These are phyloP conservation scores for Perdita meconis DNA, from an alignment of 2,888 invertebrate genomes.

Conservation along the genomic window DNA sequence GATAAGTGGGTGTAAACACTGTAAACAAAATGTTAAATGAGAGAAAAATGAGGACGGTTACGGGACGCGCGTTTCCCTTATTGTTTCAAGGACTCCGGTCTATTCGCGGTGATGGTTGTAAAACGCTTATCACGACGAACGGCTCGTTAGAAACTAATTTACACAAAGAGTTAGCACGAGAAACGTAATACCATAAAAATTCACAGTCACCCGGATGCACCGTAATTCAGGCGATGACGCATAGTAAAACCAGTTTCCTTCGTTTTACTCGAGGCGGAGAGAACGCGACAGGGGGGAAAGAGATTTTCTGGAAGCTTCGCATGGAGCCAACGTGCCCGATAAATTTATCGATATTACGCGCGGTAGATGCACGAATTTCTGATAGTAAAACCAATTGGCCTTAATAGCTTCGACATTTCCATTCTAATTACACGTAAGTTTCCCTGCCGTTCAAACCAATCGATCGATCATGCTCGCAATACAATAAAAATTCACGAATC, in stretches of 20 bases:
- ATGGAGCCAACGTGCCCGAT: slow-evolving; percentile 32
- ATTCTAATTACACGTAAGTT: too few relatives aligned
- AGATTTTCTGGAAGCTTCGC: slow-evolving; percentile 48
- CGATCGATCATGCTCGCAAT: too few relatives aligned
- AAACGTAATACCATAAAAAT: slow-evolving; percentile 50
- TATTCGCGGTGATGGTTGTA: slow-evolving; percentile 2
- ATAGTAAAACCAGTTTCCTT: slow-evolving; percentile 53
- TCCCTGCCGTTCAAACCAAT: too few relatives aligned
- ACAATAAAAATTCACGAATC: too few relatives aligned
- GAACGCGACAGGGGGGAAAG: neutral
- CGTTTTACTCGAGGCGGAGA: slow-evolving; percentile 25
- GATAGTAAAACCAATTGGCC: slow-evolving; percentile 3
- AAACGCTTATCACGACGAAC: slow-evolving; percentile 28
- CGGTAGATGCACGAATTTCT: slow-evolving; percentile 16
- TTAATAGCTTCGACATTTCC: neutral
- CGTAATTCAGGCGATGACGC: slow-evolving; percentile 53
- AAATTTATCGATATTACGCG: slow-evolving; percentile 45
- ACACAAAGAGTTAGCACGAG: slow-evolving; percentile 50
- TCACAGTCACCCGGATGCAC: slow-evolving; percentile 48
- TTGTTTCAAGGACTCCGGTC: slow-evolving; percentile 15
- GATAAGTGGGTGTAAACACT: slow-evolving; percentile 16
- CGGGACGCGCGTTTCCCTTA: neutral
- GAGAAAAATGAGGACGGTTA: slow-evolving; percentile 2
- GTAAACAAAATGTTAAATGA: neutral
- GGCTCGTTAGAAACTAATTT: slow-evolving; percentile 51